Conservation (phyloP, 2,888 invertebrate genomes). For the Crematogaster levior region DNA sequence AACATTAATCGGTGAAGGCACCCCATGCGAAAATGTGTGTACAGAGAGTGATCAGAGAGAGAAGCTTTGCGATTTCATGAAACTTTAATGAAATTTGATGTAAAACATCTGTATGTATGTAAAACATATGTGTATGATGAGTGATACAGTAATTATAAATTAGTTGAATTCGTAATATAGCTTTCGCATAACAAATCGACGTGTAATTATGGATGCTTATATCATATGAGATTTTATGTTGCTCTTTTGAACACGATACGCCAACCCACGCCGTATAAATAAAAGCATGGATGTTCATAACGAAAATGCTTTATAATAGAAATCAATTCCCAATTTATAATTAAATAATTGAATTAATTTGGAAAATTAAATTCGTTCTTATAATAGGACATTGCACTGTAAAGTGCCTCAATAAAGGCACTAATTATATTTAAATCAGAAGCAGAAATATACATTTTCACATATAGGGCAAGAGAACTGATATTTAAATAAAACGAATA, state of each 20-base stretch:
- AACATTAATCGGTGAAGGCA: neutral
- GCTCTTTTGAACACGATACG: neutral
- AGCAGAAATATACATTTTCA: neutral
- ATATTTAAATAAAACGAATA: constrained; percentile 8
- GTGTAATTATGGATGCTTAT: neutral
- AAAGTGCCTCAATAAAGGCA: neutral
- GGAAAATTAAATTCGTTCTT: neutral
- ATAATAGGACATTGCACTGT: neutral
- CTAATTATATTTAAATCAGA: neutral
- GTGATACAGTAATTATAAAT: neutral
- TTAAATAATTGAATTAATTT: constrained; percentile 14
- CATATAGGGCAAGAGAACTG: neutral
- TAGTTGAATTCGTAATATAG: neutral
- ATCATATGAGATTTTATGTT: constrained; percentile 1
- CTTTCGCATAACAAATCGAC: neutral
- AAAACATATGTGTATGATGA: neutral
- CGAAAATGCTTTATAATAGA: neutral
- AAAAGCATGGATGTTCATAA: neutral
- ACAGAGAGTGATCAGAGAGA: neutral
- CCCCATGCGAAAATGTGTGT: neutral
- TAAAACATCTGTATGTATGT: neutral
- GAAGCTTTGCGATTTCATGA: neutral
- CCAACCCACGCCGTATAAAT: neutral
- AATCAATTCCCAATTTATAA: constrained; percentile 20
- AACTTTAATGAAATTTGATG: neutral